phyloP scores from a whole-genome alignment of 2,113 vertebrate species.

The Saguinus midas region DNA sequence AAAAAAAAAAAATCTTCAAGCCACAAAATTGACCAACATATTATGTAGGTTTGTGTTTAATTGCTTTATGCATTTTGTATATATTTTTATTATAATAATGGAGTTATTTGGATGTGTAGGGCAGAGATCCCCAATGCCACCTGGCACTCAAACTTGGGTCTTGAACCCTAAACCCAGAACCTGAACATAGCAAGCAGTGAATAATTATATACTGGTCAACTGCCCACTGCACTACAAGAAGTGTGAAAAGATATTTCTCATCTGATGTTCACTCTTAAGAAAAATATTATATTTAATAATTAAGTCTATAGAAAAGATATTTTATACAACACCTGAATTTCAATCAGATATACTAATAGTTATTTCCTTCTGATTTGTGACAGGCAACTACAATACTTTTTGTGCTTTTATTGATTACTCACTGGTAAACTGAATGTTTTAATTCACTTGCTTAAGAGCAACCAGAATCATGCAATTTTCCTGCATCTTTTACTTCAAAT shows the following conservation, averaged over 20 bases:
- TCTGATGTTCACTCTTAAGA: neutral
- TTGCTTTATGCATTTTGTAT: neutral
- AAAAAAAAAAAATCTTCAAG: neutral
- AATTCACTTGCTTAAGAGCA: constrained; percentile 18
- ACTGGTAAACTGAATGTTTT: neutral
- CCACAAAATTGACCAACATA: neutral
- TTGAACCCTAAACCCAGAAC: neutral
- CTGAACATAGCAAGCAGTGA: neutral
- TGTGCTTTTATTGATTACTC: constrained; percentile 6
- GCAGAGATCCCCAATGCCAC: neutral
- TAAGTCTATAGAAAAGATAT: neutral
- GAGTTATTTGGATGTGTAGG: neutral
- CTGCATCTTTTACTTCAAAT: neutral
- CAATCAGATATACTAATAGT: neutral
- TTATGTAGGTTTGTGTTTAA: neutral
- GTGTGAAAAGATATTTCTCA: neutral
- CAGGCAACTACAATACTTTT: constrained; percentile 5
- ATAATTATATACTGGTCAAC: neutral
- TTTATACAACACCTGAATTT: constrained; percentile 35
- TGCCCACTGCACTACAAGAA: neutral
- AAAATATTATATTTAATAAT: neutral
- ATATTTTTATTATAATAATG: neutral
- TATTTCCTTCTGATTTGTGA: constrained; percentile 32
- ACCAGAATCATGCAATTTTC: neutral
- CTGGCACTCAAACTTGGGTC: neutral